phyloP scores from a whole-genome alignment of 2,113 vertebrate species.

The Rostratula benghalensis region DNA sequence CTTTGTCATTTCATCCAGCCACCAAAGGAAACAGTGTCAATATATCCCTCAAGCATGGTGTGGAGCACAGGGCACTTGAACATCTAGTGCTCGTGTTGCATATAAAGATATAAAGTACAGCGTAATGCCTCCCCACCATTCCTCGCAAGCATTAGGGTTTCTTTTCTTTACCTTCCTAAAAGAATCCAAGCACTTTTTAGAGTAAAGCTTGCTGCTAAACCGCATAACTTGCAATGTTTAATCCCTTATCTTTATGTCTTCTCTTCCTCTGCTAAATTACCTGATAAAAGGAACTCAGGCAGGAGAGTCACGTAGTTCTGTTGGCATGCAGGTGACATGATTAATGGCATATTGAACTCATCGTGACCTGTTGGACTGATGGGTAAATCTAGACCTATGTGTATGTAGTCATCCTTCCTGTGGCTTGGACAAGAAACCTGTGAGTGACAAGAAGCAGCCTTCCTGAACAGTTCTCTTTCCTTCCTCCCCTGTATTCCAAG shows the following conservation, averaged over 20 bases:
- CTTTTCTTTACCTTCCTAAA: not conserved
- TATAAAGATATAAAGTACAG: not conserved
- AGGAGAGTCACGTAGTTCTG: not conserved
- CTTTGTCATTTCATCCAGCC: not conserved
- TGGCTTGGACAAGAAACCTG: not conserved
- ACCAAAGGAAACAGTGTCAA: not conserved
- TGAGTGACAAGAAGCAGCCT: not conserved
- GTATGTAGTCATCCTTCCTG: accelerated
- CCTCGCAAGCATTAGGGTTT: not conserved
- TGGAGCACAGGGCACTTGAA: not conserved
- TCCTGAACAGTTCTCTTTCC: not conserved
- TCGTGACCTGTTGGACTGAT: not conserved
- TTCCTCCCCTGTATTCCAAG: not conserved
- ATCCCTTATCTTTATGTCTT: not conserved
- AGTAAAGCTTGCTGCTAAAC: not conserved
- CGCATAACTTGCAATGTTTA: not conserved
- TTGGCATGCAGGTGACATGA: not conserved
- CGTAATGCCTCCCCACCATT: not conserved
- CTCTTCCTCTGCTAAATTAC: not conserved
- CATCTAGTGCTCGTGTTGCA: not conserved
- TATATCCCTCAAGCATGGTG: accelerated
- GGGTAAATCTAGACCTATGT: not conserved
- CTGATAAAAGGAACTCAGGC: not conserved
- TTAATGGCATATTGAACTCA: not conserved
- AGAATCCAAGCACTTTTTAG: not conserved